These are phyloP conservation scores for Smutsia temminckii DNA, from an alignment of 2,797 vertebrate genomes.

Conservation along the genomic window DNA sequence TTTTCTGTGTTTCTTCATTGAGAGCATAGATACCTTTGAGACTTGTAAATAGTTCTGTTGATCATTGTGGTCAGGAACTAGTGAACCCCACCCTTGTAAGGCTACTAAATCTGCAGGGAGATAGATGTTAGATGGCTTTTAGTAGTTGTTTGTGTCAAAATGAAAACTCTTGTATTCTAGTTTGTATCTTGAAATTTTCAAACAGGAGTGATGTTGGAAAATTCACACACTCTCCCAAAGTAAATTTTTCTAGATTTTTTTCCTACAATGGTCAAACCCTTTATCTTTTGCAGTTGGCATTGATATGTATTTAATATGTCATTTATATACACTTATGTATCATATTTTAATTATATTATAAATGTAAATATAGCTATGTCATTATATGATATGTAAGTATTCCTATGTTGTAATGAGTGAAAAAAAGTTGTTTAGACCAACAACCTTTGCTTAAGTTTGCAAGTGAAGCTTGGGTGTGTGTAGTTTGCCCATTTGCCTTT, in stretches of 20 bases:
- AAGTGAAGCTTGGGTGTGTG: background rate
- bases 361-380: no score
- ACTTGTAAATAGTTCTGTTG: background rate
- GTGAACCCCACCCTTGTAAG: background rate
- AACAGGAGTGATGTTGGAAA: background rate
- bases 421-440: background rate
- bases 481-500: background rate
- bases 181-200: constrained; percentile 8
- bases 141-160: background rate
- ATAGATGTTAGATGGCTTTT: background rate
- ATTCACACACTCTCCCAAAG: background rate
- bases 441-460: background rate
- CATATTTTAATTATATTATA: no score
- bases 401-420: background rate
- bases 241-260: background rate
- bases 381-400: background rate
- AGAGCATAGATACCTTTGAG: background rate
- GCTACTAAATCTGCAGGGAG: background rate
- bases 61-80: background rate
- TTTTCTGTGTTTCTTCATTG: background rate
- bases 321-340: no score
- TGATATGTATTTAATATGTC: background rate
- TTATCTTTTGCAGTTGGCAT: background rate
- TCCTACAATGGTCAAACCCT: background rate
- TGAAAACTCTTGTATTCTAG: background rate